Evolutionary conservation across 1,140 invertebrate species (phyloP).

Genomic region (Gryllus bimaculatus): DNA sequence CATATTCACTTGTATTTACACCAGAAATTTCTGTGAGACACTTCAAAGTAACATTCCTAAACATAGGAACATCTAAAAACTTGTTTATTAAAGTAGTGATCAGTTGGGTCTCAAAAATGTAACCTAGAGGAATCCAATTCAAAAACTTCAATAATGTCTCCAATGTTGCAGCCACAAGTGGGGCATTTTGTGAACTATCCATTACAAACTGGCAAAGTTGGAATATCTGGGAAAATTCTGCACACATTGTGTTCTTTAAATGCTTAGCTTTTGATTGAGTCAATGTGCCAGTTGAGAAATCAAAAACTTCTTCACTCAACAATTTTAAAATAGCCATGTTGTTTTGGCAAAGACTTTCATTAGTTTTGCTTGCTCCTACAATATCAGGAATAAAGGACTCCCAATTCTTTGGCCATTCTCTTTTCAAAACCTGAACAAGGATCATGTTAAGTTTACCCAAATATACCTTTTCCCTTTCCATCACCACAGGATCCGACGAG

Average conservation of each 20-base stretch:
- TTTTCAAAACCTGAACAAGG: constrained; percentile 79
- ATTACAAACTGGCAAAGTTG: constrained; percentile 95
- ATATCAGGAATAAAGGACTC: constrained; percentile 98
- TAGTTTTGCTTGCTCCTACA: constrained; percentile 96
- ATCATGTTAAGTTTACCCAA: constrained; percentile 35
- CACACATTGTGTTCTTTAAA: constrained; percentile 99
- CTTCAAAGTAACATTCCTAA: constrained; percentile 95
- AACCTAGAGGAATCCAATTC: constrained; percentile 98
- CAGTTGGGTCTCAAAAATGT: constrained; percentile 99
- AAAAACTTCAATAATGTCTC: constrained; percentile 94
- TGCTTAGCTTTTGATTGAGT: constrained; percentile 99
- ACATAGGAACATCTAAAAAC: constrained; percentile 95
- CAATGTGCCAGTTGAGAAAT: constrained; percentile 95
- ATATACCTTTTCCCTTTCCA: constrained; percentile 93
- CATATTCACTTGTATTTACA: constrained; percentile 78
- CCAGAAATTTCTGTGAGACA: constrained; percentile 97
- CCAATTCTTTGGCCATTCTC: constrained; percentile 99
- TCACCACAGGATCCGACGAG: constrained; percentile 77
- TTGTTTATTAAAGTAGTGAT: constrained; percentile 90
- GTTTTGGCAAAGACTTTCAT: constrained; percentile 97
- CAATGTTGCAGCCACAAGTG: constrained; percentile 87
- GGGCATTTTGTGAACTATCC: constrained; percentile 83
- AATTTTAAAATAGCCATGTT: constrained; percentile 98
- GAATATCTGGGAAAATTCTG: constrained; percentile 97
- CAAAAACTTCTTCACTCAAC: constrained; percentile 97